These are phyloP conservation scores for Hesperophylax magnus DNA, from an alignment of 1,140 invertebrate species.

Conservation along the genomic window DNA sequence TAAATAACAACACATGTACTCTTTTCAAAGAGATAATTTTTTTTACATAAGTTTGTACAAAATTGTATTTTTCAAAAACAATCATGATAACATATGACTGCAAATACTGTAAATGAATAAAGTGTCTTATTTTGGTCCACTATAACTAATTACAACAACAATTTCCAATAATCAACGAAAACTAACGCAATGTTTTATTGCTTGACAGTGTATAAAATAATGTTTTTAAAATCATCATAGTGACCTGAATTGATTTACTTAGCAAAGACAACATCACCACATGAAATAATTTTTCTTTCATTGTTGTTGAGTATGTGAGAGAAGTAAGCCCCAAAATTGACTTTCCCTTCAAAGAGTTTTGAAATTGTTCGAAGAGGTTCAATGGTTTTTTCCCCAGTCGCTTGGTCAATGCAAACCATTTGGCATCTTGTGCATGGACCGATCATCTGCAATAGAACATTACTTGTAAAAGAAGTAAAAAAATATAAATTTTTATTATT, in stretches of 20 bases:
- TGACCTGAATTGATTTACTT: not conserved
- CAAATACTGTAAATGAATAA: no score
- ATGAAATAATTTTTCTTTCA: conserved; percentile 25
- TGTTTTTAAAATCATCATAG: no score
- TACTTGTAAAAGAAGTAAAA: not conserved
- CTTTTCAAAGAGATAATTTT: no score
- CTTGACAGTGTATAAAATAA: no score
- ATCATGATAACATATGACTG: no score
- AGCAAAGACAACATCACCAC: conserved; percentile 37
- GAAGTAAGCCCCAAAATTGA: conserved; percentile 85
- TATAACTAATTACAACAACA: no score
- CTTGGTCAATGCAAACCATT: conserved; percentile 95
- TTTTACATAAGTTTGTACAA: no score
- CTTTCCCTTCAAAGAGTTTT: conserved; percentile 80
- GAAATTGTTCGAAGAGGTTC: conserved; percentile 90
- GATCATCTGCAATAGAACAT: conserved; percentile 73
- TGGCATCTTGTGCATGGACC: conserved; percentile 90
- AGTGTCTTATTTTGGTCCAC: no score
- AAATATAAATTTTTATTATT: not conserved
- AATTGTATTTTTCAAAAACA: no score
- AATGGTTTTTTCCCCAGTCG: conserved; percentile 82
- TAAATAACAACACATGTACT: no score
- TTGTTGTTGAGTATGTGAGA: conserved; percentile 57
- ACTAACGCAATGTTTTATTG: no score
- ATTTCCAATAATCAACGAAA: no score